A percentile compares a stretch with the other conserved stretches of the same genome.
These are phyloP conservation scores for Melieria picta DNA, from an alignment of 2,888 invertebrate genomes.

Conservation along the genomic window DNA sequence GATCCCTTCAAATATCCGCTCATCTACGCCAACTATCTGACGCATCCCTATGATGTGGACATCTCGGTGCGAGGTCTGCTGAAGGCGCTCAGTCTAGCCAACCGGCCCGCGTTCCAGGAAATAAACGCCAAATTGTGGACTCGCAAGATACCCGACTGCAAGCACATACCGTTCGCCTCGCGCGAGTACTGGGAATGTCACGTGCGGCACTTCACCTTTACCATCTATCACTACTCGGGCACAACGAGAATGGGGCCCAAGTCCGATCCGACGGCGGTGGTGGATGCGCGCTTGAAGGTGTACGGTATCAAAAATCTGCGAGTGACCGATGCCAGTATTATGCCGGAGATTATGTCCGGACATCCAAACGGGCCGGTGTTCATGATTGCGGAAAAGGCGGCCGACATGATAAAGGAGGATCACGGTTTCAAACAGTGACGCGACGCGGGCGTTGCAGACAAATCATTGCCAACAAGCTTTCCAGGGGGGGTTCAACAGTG, in stretches of 20 bases:
- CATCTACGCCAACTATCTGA: slow-evolving; percentile 76
- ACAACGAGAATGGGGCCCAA: slow-evolving; percentile 75
- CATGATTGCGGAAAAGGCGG: slow-evolving; percentile 70
- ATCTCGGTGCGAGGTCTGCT: slow-evolving; percentile 72
- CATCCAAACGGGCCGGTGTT: slow-evolving; percentile 69
- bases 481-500: background rate
- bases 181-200: slow-evolving; percentile 72
- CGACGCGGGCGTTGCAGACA: background rate
- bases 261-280: slow-evolving; percentile 71
- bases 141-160: slow-evolving; percentile 72
- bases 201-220: slow-evolving; percentile 70
- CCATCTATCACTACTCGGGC: slow-evolving; percentile 73
- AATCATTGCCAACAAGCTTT: background rate
- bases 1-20: slow-evolving; percentile 75
- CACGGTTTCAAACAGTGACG: slow-evolving; percentile 51
- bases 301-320: slow-evolving; percentile 67
- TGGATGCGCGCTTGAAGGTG: slow-evolving; percentile 70
- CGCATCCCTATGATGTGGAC: slow-evolving; percentile 72
- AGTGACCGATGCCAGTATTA: slow-evolving; percentile 69
- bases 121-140: slow-evolving; percentile 69
- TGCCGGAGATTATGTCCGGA: slow-evolving; percentile 68
- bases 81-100: slow-evolving; percentile 67
- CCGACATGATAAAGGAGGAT: slow-evolving; percentile 68
- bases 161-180: slow-evolving; percentile 64
- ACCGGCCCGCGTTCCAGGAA: slow-evolving; percentile 68